phyloP scores from a whole-genome alignment of 1,140 invertebrate species.

The Camponotus pennsylvanicus region DNA sequence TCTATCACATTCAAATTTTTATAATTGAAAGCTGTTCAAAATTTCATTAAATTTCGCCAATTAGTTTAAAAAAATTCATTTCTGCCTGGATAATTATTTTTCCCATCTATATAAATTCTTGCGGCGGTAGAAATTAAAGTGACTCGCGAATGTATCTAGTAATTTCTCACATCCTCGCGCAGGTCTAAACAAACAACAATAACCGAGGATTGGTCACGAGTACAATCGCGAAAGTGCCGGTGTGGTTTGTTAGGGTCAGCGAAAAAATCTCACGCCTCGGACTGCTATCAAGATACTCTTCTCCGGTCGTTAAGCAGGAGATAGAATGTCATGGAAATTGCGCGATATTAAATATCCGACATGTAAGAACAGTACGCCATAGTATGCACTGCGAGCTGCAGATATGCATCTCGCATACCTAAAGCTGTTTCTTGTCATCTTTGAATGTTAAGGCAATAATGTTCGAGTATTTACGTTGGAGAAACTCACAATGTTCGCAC shows the following conservation, averaged over 20 bases:
- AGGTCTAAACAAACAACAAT: background rate
- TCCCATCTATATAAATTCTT: background rate
- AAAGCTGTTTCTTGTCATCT: background rate
- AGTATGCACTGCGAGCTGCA: background rate
- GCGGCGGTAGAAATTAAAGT: background rate
- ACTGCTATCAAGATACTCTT: background rate
- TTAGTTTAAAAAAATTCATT: background rate
- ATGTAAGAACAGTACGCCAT: background rate
- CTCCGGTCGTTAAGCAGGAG: slow-evolving; percentile 26
- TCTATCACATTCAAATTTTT: background rate
- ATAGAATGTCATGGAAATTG: slow-evolving; percentile 17
- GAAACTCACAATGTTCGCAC: background rate
- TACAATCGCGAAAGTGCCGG: slow-evolving; percentile 29
- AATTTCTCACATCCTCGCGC: background rate
- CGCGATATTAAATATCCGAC: background rate
- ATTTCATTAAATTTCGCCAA: background rate
- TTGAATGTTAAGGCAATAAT: background rate
- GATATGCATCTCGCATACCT: slow-evolving; percentile 8
- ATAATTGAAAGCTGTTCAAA: background rate
- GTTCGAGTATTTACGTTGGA: background rate
- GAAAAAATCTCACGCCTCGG: background rate
- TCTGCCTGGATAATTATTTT: background rate
- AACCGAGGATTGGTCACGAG: background rate
- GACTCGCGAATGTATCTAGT: background rate
- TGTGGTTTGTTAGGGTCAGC: background rate